phyloP scores from a whole-genome alignment of 2,113 vertebrate species.

The Pedionomus torquatus region DNA sequence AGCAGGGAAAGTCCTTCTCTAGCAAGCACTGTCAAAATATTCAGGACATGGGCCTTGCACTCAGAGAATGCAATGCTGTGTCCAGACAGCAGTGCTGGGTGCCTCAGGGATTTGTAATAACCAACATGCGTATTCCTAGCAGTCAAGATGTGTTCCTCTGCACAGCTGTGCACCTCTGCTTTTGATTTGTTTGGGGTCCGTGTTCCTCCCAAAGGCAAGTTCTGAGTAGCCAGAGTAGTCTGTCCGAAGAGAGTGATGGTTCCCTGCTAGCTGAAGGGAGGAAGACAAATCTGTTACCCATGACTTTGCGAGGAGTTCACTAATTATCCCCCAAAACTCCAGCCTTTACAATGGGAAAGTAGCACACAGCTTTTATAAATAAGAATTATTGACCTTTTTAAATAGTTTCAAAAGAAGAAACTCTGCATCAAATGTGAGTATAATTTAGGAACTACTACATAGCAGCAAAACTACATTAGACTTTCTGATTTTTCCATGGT shows the following conservation, averaged over 20 bases:
- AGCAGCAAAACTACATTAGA: slow-evolving; percentile 79
- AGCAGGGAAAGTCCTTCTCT: slow-evolving; percentile 35
- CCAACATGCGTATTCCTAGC: not conserved
- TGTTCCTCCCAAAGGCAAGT: slow-evolving; percentile 18
- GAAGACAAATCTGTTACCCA: slow-evolving; percentile 52
- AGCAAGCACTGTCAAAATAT: slow-evolving; percentile 27
- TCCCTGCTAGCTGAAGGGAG: slow-evolving; percentile 48
- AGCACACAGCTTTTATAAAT: slow-evolving; percentile 73
- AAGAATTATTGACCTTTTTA: slow-evolving; percentile 75
- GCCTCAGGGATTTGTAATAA: not conserved
- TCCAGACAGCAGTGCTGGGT: slow-evolving; percentile 25
- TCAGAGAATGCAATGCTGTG: slow-evolving; percentile 8
- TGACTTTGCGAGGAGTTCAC: slow-evolving; percentile 46
- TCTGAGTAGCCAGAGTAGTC: not conserved
- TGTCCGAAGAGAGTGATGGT: slow-evolving; percentile 16
- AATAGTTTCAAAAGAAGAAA: slow-evolving; percentile 80
- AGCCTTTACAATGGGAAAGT: slow-evolving; percentile 71
- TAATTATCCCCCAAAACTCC: slow-evolving; percentile 66
- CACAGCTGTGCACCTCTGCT: slow-evolving; percentile 38
- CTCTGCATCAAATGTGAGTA: slow-evolving; percentile 72
- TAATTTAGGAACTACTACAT: slow-evolving; percentile 74
- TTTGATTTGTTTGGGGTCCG: not conserved
- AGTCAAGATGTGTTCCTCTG: slow-evolving; percentile 24
- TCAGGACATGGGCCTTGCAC: slow-evolving; percentile 6
- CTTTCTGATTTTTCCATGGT: slow-evolving; percentile 90